Percentiles rank a stretch among this genome's conserved stretches.
Conservation (phyloP, 2,113 vertebrate species). For the Mus spicilegus region DNA sequence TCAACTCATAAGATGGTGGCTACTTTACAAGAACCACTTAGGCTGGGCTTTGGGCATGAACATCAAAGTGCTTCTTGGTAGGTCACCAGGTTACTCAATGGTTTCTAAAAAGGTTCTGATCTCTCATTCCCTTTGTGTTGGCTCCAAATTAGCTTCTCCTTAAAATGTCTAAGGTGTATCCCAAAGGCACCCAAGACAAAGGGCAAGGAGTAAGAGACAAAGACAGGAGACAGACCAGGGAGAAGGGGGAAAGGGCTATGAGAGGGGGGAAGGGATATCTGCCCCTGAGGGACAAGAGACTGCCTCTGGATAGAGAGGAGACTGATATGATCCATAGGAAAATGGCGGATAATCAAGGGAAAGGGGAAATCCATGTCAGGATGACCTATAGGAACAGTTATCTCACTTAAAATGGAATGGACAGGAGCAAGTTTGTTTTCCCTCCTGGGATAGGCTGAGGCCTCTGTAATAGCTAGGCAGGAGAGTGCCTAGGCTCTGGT, state of each 20-base stretch:
- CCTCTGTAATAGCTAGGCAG: background rate
- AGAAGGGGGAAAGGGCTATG: background rate
- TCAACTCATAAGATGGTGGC: background rate
- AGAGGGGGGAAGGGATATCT: background rate
- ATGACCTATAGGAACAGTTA: background rate
- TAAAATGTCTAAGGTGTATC: background rate
- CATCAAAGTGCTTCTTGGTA: background rate
- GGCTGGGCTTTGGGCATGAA: background rate
- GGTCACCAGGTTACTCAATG: background rate
- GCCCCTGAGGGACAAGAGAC: background rate
- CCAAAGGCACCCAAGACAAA: background rate
- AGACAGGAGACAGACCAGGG: background rate
- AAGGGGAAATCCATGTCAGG: background rate
- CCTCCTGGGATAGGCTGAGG: background rate
- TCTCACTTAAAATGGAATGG: background rate
- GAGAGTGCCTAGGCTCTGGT: background rate
- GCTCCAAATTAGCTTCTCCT: background rate
- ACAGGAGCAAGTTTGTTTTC: background rate
- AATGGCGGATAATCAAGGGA: background rate
- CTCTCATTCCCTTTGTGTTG: background rate
- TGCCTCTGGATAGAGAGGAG: background rate
- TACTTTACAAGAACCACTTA: background rate
- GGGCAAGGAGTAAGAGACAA: background rate
- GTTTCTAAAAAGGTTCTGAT: slow-evolving; percentile 9
- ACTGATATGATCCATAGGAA: background rate